Evolutionary conservation across 30 jellyfish, hydroid and myxozoan genomes (phyloP).

Genomic region (Morbakka virulenta): DNA sequence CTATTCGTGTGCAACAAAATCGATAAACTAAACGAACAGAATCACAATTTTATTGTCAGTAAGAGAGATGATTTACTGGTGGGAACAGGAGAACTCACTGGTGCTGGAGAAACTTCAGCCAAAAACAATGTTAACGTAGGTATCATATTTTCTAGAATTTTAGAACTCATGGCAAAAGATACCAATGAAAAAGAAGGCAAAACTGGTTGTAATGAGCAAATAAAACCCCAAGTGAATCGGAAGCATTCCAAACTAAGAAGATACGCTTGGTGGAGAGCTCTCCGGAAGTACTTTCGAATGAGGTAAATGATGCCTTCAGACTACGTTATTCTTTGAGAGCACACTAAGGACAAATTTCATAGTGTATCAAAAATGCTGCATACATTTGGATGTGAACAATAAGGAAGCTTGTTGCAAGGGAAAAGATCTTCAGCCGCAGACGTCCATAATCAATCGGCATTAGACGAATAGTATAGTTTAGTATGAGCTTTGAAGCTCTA

Average conservation of each 20-base stretch:
- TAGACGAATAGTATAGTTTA: no score
- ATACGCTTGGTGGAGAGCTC: neutral
- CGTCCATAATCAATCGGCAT: no score
- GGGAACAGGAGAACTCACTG: slow-evolving; percentile 47
- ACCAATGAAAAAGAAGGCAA: no score
- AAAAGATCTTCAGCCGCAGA: no score
- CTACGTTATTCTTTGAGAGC: no score
- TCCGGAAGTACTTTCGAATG: neutral
- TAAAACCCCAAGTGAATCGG: neutral
- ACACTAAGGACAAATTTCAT: no score
- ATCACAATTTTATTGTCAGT: slow-evolving; percentile 34
- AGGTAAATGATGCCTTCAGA: no score
- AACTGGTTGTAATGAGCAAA: neutral
- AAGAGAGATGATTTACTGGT: slow-evolving; percentile 30
- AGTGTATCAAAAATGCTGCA: no score
- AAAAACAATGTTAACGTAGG: slow-evolving; percentile 69
- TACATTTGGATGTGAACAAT: no score
- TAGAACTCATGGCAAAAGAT: slow-evolving; percentile 46
- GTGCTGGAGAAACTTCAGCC: slow-evolving; percentile 83
- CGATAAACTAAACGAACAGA: slow-evolving; percentile 55
- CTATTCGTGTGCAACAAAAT: slow-evolving; percentile 80
- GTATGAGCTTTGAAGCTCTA: no score
- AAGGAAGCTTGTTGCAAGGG: no score
- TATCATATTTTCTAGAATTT: slow-evolving; percentile 54
- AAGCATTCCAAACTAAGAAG: neutral